A percentile compares a stretch with the other conserved stretches of the same genome.
Evolutionary conservation across 2,888 invertebrate species (phyloP).

Genomic region (Furcula furcula): DNA sequence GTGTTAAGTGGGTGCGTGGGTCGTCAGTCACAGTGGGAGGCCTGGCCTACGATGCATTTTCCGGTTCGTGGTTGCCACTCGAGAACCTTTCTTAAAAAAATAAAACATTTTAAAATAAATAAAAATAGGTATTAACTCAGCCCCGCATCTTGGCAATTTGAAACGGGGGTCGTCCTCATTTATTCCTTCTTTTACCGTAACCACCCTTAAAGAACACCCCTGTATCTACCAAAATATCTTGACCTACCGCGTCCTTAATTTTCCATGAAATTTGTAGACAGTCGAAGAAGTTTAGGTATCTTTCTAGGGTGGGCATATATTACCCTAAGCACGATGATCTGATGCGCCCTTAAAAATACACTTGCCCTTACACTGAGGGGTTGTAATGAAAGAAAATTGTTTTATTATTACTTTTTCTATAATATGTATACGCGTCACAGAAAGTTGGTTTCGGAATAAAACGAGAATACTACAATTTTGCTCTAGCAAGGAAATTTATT

Average conservation of each 20-base stretch:
- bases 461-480: no score
- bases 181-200: slow-evolving; percentile 59
- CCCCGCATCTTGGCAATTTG: slow-evolving; percentile 64
- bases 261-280: slow-evolving; percentile 4
- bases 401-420: slow-evolving; percentile 50
- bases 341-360: slow-evolving; percentile 54
- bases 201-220: slow-evolving; percentile 32
- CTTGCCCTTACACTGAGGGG: slow-evolving; percentile 51
- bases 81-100: no score
- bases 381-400: slow-evolving; percentile 39
- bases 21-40: no score
- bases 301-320: slow-evolving; percentile 38
- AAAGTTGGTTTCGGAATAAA: no score
- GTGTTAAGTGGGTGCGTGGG: no score
- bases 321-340: slow-evolving; percentile 34
- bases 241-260: slow-evolving; percentile 26
- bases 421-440: no score
- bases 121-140: slow-evolving; percentile 46
- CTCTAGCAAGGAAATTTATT: no score
- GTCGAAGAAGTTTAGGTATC: slow-evolving; percentile 23
- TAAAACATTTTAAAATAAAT: slow-evolving; percentile 42
- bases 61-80: no score
- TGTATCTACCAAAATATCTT: slow-evolving; percentile 31
- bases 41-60: no score
- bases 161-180: slow-evolving; percentile 63